Base-by-base conservation (phyloP, 2,888 invertebrate species). In the Cyaniris semiargus region DNA sequence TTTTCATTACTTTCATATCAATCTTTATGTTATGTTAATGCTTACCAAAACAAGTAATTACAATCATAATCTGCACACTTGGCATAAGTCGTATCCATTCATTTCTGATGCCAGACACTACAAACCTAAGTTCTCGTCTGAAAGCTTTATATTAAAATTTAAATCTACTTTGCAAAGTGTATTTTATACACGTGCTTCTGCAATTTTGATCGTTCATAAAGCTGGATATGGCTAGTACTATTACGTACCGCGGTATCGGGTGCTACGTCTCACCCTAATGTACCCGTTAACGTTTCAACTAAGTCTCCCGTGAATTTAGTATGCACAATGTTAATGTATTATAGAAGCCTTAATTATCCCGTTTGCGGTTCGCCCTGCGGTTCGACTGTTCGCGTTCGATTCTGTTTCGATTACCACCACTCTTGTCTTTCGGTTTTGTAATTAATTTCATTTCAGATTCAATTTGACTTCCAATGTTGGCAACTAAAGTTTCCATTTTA, bases 101-200 rank as follows among this genome's bases (percentile, higher is more conserved):
- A 86, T 89, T 91, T 88, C 89, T 90, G 87, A 84, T 86, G 53
- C 18, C 89, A 91, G 92, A 92, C 92, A 90, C 91, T 88, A 91
- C 90, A 88, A 89, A 93, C 92, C 89, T 92, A 86, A 89, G 44
- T 74, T 72, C 53, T 53, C 53, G 53, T 53, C 91, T 90, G 91
- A 92, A 92, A 93, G 92, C 92, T 90, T 89, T 88, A 92, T 93
- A 93, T 93, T 94, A 94, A 94, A 94, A 93, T 94, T 94, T 94
- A 94, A 94, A 94, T 93, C 93, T 94, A 94, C 94, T 94, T 94
- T 93, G 89, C 92, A 90, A 93, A 94, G 93, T 93, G 92, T 93
- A 90, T 93, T 94, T 93, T 93, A 93, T 94, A 93, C 92, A 92
- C 92, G 92, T 92, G 92, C 90, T 91, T 90, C 88, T 92, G 90